Evolutionary conservation across 2,113 vertebrate genomes (phyloP), one percentile per base, ranked within the genome.

Genomic region (Syngnathus scovelli): DNA sequence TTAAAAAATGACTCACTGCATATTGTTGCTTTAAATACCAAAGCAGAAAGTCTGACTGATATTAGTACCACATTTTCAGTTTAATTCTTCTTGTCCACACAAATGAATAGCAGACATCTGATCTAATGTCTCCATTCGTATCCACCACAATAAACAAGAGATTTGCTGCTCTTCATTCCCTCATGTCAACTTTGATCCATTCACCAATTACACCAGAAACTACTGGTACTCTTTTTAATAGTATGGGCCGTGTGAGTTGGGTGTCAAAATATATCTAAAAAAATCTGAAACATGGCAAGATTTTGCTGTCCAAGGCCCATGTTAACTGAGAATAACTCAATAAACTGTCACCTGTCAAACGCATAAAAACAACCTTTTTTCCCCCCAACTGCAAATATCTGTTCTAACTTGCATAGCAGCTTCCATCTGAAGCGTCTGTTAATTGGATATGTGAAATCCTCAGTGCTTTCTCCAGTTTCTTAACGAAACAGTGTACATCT

Each of bases 151-250:
- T 85, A 84, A 86, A 90, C 27, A 75, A 85, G 63, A 48, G 61
- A 75, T 83, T 83, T 85, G 76, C 85, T 87, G 85, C 74, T 84
- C 80, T 64, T 87, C 72, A 81, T 89, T 90, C 75, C 46, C 79
- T 86, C 84, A 61, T 77, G 77, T 88, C 79, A 87, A 83, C 80
- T 85, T 63, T 59, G 39, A 75, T 80, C 85, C 78, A 88, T 86
- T 87, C 86, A 85, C 69, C 81, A 85, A 85, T 88, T 86, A 86
- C 41, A 61, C 62, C 73, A 62, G 67, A 13, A 12, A 23, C 23
- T 27, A 58, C 15, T 58, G 55, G 7, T 33, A 36, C 13, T 58
- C 4, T 13, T 58, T 36, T 58, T 74, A 74, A 33, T 3, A 84
- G 86, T 82, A 27, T 73, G 68, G 61, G 69, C 74, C 78, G 56